phyloP scores from a whole-genome alignment of 2,113 vertebrate genomes.

The Odocoileus hemionus region DNA sequence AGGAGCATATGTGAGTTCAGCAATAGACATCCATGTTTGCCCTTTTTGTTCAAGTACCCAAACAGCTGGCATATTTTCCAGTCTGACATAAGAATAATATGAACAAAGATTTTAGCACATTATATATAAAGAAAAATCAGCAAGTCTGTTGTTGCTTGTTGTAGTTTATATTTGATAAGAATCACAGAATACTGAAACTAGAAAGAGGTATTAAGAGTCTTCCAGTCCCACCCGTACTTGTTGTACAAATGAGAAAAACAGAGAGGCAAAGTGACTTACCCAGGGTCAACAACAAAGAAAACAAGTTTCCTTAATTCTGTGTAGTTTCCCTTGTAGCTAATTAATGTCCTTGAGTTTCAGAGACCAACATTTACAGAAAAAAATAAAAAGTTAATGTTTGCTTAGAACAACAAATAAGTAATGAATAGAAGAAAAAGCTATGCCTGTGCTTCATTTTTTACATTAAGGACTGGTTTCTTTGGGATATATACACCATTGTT shows the following conservation, averaged over 20 bases:
- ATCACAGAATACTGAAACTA: not conserved
- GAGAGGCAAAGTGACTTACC: not conserved
- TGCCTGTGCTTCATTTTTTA: not conserved
- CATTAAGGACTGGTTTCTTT: not conserved
- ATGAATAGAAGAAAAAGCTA: not conserved
- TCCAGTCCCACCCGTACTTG: not conserved
- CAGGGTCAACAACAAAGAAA: not conserved
- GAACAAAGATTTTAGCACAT: not conserved
- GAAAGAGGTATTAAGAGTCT: not conserved
- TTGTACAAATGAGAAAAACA: not conserved
- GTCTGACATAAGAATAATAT: not conserved
- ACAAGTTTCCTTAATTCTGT: not conserved
- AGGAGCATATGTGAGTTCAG: not conserved
- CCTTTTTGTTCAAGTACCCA: not conserved
- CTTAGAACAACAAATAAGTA: not conserved
- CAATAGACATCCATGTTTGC: not conserved
- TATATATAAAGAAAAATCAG: not conserved
- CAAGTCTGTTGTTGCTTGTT: not conserved
- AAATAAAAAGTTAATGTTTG: not conserved
- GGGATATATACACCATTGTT: not conserved
- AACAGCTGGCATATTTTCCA: not conserved
- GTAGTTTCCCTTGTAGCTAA: not conserved
- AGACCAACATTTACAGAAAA: not conserved
- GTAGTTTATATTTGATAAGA: not conserved
- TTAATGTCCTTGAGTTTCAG: constrained; percentile 1